Base-by-base conservation (phyloP, 2,113 vertebrate genomes). In the Poecilia latipinna region DNA sequence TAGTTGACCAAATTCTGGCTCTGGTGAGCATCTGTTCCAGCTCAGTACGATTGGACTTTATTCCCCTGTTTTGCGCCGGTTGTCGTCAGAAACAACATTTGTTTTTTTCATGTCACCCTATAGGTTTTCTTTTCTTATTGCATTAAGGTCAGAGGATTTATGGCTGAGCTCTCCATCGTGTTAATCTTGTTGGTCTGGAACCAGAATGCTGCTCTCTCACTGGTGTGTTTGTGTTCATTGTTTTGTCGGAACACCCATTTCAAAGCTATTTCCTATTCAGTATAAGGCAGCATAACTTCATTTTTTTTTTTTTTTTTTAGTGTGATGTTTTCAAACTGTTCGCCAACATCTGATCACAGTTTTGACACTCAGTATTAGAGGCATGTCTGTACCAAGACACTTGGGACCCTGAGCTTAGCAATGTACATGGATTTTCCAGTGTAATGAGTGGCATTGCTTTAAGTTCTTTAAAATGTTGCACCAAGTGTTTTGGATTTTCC, bases 131-230 rank as follows among this genome's bases (percentile, higher is more conserved):
- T 57, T n/a, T 57, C 51, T 57, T 57, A 57, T 10, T 57, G 48
- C 48, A 54, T 54, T 54, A n/a, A n/a, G 51, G 24, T n/a, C 51
- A 24, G 22, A 57, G 51, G 22, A n/a, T 57, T 24, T 6, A n/a
- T n/a, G 51, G 22, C 51, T 57, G 51, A 11, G 7, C 51, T 57
- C 51, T 57, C 51, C 17, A n/a, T 57, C 8, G 22, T 10, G 22
- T 57, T 57, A 57, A 57, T 57, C 51, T 57, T 57, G 51, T 57
- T 57, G 51, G 51, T 57, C 51, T 57, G 17, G 51, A 57, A 57
- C 22, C 51, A 57, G 22, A 57, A 57, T 10, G 22, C 15, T 57
- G 22, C 19, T n/a, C 7, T n/a, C 51, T 57, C 22, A 57, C 51
- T 57, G 51, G 8, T 57, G 22, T 57, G 17, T n/a, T n/a, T 57